Conservation (phyloP, 2,113 vertebrate species). For the Cyanoderma ruficeps region DNA sequence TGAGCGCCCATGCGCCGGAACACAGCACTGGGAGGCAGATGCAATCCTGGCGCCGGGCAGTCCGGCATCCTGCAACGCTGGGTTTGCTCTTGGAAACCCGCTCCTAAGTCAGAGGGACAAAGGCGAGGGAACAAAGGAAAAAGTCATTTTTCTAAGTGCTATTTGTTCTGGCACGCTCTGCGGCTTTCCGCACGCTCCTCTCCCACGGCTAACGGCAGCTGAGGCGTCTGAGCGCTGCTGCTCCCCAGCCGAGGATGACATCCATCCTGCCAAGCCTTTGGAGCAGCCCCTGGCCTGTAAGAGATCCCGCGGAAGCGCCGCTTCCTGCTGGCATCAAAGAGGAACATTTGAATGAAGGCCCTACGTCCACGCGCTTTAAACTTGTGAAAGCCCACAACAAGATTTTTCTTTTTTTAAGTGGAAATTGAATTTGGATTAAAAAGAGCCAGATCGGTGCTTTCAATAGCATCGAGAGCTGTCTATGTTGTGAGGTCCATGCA, state of each 20-base stretch:
- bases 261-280: constrained; percentile 5
- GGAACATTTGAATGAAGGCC: not conserved
- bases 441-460: not conserved
- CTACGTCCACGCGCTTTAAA: not conserved
- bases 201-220: not conserved
- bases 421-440: not conserved
- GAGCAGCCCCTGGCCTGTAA: not conserved
- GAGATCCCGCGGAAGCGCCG: not conserved
- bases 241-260: not conserved
- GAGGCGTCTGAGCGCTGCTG: not conserved
- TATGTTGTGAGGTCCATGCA: not conserved
- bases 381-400: not conserved
- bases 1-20: fast-evolving
- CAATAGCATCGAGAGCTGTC: not conserved
- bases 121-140: constrained; percentile 35
- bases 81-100: not conserved
- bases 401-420: not conserved
- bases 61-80: not conserved
- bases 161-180: constrained; percentile 44
- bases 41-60: not conserved
- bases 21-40: fast-evolving
- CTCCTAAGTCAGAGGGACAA: not conserved
- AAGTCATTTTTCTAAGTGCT: constrained; percentile 16
- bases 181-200: not conserved
- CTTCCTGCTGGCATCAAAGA: constrained; percentile 61